Conservation (phyloP, 2,888 invertebrate species). For the Carterocephalus palaemon region DNA sequence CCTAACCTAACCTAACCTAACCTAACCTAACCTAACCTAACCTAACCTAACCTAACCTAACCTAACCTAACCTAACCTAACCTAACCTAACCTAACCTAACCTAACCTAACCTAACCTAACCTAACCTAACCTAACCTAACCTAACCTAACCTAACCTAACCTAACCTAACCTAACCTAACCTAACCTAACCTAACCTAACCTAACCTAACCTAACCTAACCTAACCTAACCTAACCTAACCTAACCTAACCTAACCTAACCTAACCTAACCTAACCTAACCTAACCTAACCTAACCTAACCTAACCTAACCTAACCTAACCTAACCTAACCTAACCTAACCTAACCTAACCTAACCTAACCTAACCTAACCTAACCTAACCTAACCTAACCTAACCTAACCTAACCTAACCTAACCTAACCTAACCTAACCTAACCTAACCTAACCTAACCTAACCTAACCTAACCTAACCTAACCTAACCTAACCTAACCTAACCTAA, state of each 20-base stretch:
- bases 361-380: conserved; percentile 28
- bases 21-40: too few relatives aligned
- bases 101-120: too few relatives aligned
- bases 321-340: conserved; percentile 27
- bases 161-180: too few relatives aligned
- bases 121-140: too few relatives aligned
- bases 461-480: conserved; percentile 29
- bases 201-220: too few relatives aligned
- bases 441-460: conserved; percentile 28
- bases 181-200: too few relatives aligned
- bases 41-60: too few relatives aligned
- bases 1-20: too few relatives aligned
- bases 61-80: too few relatives aligned
- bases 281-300: conserved; percentile 28
- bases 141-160: too few relatives aligned
- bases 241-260: conserved; percentile 26
- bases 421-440: conserved; percentile 30
- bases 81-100: too few relatives aligned
- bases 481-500: conserved; percentile 28
- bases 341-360: conserved; percentile 27
- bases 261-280: conserved; percentile 27
- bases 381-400: conserved; percentile 28
- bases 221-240: conserved; percentile 27
- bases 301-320: conserved; percentile 26
- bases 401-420: conserved; percentile 29